These are phyloP conservation scores for Echeneis naucrates DNA, from an alignment of 2,797 vertebrate genomes.

Conservation along the genomic window DNA sequence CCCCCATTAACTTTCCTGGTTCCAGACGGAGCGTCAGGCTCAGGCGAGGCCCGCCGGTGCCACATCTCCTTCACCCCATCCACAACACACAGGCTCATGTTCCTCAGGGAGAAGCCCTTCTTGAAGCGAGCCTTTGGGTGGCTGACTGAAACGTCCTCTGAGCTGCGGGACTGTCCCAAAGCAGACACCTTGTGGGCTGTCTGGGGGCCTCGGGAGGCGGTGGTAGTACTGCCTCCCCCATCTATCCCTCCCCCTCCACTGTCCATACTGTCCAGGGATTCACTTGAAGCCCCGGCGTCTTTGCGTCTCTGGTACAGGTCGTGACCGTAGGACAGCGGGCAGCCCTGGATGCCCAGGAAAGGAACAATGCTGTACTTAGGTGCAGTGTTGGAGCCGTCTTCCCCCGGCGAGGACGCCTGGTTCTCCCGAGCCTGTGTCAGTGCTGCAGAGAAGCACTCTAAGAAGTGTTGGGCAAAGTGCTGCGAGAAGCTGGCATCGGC, in stretches of 20 bases:
- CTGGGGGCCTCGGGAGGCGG: slow-evolving; percentile 78
- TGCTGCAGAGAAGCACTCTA: slow-evolving; percentile 91
- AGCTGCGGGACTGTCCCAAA: slow-evolving; percentile 94
- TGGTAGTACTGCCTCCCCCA: slow-evolving; percentile 67
- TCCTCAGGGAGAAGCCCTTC: slow-evolving; percentile 96
- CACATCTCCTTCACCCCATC: slow-evolving; percentile 97
- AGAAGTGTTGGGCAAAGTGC: slow-evolving; percentile 92
- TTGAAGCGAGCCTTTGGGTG: slow-evolving; percentile 91
- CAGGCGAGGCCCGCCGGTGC: slow-evolving; percentile 92
- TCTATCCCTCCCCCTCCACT: slow-evolving; percentile 80
- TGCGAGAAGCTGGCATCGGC: slow-evolving; percentile 93
- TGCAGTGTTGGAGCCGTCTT: slow-evolving; percentile 74
- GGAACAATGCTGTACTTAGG: slow-evolving; percentile 92
- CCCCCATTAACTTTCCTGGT: slow-evolving; percentile 81
- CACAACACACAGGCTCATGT: slow-evolving; percentile 97
- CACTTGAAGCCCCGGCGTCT: slow-evolving; percentile 88
- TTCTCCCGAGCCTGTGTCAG: slow-evolving; percentile 84
- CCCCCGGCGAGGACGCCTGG: slow-evolving; percentile 64
- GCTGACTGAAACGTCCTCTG: slow-evolving; percentile 91
- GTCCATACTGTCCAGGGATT: slow-evolving; percentile 92
- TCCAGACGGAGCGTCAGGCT: slow-evolving; percentile 79
- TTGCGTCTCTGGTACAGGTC: slow-evolving; percentile 85
- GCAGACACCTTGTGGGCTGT: slow-evolving; percentile 86
- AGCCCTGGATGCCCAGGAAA: slow-evolving; percentile 91
- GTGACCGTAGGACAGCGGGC: slow-evolving; percentile 88